These are phyloP conservation scores for Strix occidentalis DNA, from an alignment of 2,797 vertebrate species.

Conservation along the genomic window DNA sequence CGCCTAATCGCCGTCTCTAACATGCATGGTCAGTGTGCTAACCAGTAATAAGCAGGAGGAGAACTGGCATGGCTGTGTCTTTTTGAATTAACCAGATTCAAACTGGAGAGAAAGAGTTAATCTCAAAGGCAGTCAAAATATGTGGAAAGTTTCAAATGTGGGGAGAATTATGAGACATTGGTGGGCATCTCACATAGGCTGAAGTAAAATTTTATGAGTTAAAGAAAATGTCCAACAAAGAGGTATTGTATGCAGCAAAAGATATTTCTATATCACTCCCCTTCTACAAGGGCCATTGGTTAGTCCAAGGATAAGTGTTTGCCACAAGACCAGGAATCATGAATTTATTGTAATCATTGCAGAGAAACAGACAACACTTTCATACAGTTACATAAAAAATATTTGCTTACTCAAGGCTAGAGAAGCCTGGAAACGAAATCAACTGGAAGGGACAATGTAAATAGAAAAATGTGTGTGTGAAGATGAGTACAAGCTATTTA, in stretches of 20 bases:
- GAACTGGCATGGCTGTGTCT: not conserved
- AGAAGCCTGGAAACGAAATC: not conserved
- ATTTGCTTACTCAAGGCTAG: not conserved
- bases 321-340: not conserved
- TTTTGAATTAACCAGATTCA: not conserved
- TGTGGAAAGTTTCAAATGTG: not conserved
- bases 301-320: not conserved
- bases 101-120: not conserved
- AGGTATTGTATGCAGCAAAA: not conserved
- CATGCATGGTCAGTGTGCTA: rapidly evolving
- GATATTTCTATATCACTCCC: not conserved
- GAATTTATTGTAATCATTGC: not conserved
- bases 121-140: not conserved
- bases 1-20: not conserved
- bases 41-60: not conserved
- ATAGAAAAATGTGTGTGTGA: not conserved
- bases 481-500: not conserved
- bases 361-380: not conserved
- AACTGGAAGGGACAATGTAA: not conserved
- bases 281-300: not conserved
- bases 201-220: not conserved
- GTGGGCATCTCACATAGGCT: not conserved
- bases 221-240: not conserved
- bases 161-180: not conserved
- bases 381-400: not conserved